Evolutionary conservation across 2,113 vertebrate species (phyloP).

Genomic region (Rhinolophus sinicus): DNA sequence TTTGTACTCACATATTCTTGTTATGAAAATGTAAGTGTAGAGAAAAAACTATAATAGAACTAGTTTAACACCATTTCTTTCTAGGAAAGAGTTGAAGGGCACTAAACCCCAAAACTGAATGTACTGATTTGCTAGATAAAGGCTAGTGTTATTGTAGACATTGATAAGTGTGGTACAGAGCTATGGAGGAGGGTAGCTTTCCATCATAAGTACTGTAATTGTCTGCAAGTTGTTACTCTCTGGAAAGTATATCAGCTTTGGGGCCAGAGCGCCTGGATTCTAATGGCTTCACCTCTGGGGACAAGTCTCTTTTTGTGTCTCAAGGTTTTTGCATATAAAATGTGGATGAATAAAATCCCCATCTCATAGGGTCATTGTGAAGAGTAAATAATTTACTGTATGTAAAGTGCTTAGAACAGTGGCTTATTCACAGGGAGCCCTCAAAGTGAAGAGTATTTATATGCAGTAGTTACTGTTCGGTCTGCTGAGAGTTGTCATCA

Average conservation of each 20-base stretch:
- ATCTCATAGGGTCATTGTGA: neutral
- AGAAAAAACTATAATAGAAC: neutral
- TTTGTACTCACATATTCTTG: neutral
- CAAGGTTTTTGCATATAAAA: neutral
- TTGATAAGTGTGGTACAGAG: neutral
- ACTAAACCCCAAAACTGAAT: neutral
- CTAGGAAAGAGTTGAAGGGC: neutral
- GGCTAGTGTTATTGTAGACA: neutral
- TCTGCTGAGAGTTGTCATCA: neutral
- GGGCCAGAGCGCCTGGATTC: neutral
- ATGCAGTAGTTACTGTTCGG: accelerated
- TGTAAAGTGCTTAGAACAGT: neutral
- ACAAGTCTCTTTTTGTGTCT: neutral
- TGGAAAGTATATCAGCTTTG: neutral
- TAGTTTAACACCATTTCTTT: neutral
- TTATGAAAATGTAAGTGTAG: neutral
- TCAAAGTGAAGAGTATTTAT: neutral
- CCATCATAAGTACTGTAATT: neutral
- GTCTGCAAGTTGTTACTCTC: neutral
- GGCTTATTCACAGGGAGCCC: neutral
- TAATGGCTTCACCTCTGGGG: neutral
- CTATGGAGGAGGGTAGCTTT: neutral
- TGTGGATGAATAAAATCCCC: too few species aligned
- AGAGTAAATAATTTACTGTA: neutral
- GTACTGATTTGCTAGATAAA: neutral